Conservation (phyloP, 1,140 invertebrate species). For the Drosophila repletoides region DNA sequence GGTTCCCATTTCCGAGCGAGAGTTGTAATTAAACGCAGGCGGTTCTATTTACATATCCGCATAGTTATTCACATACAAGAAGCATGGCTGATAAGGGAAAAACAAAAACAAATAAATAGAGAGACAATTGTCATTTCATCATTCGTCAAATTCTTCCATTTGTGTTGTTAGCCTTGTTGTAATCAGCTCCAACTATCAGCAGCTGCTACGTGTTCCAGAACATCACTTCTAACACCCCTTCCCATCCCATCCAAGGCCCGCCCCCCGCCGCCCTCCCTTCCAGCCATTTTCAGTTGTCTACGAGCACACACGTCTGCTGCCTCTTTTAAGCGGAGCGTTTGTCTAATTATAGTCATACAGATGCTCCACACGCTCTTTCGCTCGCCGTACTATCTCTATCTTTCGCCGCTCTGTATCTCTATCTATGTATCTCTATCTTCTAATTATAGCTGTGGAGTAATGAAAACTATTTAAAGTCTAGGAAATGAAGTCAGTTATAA, state of each 20-base stretch:
- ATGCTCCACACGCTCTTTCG: background rate
- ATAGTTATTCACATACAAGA: too few relatives aligned
- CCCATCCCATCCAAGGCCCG: too few relatives aligned
- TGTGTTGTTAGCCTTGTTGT: slow-evolving; percentile 34
- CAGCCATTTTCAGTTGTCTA: too few relatives aligned
- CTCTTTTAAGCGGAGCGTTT: slow-evolving; percentile 17
- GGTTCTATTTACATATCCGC: too few relatives aligned
- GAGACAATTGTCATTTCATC: slow-evolving; percentile 37
- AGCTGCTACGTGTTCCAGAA: slow-evolving; percentile 48
- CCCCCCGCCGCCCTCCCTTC: too few relatives aligned
- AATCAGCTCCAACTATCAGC: slow-evolving; percentile 57
- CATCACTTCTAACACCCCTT: background rate
- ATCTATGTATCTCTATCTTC: too few relatives aligned
- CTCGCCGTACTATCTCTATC: too few relatives aligned
- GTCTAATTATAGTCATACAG: slow-evolving; percentile 65
- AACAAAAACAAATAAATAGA: background rate
- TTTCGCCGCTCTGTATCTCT: background rate
- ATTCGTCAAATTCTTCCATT: slow-evolving; percentile 59
- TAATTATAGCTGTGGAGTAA: slow-evolving; percentile 55
- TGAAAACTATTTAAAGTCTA: slow-evolving; percentile 70
- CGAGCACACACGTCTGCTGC: slow-evolving; percentile 1
- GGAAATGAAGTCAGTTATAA: slow-evolving; percentile 69
- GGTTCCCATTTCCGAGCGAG: too few relatives aligned
- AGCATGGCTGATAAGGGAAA: slow-evolving; percentile 18
- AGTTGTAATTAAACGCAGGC: too few relatives aligned